Percentiles rank a stretch among this genome's conserved stretches.
These are phyloP conservation scores for Enteromius fasciolatus DNA, from an alignment of 2,797 vertebrate genomes.

Conservation along the genomic window DNA sequence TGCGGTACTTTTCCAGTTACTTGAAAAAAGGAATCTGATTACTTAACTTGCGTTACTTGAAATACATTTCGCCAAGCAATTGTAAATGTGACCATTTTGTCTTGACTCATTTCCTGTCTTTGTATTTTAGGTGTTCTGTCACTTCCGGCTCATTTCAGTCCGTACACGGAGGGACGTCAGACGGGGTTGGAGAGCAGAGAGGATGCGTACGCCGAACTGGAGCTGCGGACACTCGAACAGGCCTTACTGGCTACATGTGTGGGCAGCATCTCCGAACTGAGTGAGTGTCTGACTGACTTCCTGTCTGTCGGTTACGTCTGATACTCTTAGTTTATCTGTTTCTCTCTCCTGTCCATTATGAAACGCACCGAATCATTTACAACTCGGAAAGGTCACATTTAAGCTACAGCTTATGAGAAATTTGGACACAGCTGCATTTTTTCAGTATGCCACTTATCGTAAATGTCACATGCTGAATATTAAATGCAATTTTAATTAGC, in stretches of 20 bases:
- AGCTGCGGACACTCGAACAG: slow-evolving; percentile 95
- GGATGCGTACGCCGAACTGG: slow-evolving; percentile 93
- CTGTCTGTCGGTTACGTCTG: slow-evolving; percentile 10
- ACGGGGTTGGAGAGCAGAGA: slow-evolving; percentile 83
- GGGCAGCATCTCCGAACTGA: slow-evolving; percentile 97
- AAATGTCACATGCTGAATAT: neutral
- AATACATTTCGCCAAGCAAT: neutral
- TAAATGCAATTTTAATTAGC: neutral
- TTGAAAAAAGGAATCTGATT: neutral
- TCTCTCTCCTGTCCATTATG: slow-evolving; percentile 2
- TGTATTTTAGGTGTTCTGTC: slow-evolving; percentile 85
- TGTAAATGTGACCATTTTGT: neutral
- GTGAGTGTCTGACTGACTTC: slow-evolving; percentile 78
- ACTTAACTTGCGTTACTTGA: neutral
- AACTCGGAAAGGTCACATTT: slow-evolving; percentile 2
- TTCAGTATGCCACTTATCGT: neutral
- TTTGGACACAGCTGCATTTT: neutral
- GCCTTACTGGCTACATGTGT: slow-evolving; percentile 95
- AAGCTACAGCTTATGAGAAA: neutral
- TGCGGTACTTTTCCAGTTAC: neutral
- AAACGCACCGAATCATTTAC: slow-evolving; percentile 7
- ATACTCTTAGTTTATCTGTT: slow-evolving; percentile 15
- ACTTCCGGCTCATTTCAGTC: slow-evolving; percentile 94
- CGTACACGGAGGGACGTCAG: slow-evolving; percentile 88
- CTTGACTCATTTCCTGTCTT: neutral